phyloP scores from a whole-genome alignment of 2,113 vertebrate species.

The Bombycilla garrulus region DNA sequence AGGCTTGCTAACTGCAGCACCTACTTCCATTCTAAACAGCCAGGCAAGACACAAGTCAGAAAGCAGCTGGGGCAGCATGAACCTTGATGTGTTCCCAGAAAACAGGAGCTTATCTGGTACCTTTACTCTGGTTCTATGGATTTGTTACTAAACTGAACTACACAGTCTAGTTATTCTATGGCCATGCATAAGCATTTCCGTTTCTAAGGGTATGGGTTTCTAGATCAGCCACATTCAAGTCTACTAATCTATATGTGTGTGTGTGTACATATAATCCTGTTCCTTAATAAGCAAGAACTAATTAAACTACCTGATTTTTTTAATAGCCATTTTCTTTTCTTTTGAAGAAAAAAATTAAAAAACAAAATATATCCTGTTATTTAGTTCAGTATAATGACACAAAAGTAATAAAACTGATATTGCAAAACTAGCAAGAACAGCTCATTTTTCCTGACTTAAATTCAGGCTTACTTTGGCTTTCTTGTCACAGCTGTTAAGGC shows the following conservation, averaged over 20 bases:
- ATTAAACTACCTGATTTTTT: neutral
- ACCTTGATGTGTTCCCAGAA: neutral
- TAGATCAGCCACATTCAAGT: neutral
- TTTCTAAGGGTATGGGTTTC: neutral
- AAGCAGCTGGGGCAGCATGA: neutral
- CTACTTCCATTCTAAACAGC: neutral
- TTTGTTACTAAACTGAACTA: neutral
- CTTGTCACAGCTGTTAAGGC: neutral
- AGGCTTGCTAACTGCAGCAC: neutral
- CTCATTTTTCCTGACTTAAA: neutral
- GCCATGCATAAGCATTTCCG: rapidly evolving
- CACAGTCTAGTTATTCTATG: neutral
- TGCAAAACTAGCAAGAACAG: neutral
- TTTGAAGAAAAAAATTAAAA: neutral
- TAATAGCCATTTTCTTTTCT: neutral
- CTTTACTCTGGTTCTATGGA: neutral
- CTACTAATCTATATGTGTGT: neutral
- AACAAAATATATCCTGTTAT: neutral
- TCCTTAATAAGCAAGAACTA: neutral
- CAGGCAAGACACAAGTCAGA: neutral
- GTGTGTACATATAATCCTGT: rapidly evolving
- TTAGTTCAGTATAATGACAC: neutral
- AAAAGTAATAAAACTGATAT: neutral
- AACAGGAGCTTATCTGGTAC: neutral
- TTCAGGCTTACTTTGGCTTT: neutral